Conservation (phyloP, 2,888 invertebrate species). For the Drosophila parthenogenetica region DNA sequence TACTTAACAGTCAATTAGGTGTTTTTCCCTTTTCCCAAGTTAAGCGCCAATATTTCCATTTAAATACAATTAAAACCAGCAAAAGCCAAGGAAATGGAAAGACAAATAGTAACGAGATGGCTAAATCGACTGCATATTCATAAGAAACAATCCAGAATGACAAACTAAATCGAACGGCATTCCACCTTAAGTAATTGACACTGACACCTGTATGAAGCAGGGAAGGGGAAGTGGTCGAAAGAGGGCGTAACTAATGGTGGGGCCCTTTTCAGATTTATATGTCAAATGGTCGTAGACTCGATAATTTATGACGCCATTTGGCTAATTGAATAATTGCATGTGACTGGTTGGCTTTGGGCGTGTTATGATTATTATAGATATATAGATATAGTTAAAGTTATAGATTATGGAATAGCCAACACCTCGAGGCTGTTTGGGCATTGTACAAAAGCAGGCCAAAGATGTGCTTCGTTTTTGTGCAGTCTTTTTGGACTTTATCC, state of each 20-base stretch:
- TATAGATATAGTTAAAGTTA: constrained; percentile 29
- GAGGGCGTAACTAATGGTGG: constrained; percentile 29
- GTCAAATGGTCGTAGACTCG: constrained; percentile 55
- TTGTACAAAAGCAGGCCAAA: constrained; percentile 55
- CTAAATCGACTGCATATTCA: constrained; percentile 59
- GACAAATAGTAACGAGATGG: constrained; percentile 6
- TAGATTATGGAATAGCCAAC: constrained; percentile 47
- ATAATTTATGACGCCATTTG: constrained; percentile 80
- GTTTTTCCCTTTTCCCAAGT: constrained; percentile 15
- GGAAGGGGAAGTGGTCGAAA: neutral
- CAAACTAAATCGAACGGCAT: constrained; percentile 62
- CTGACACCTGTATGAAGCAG: constrained; percentile 38
- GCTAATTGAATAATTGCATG: constrained; percentile 81
- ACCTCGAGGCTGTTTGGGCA: constrained; percentile 28
- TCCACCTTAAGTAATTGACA: constrained; percentile 63
- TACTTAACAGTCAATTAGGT: neutral
- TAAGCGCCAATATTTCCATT: neutral
- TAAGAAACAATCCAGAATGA: constrained; percentile 36
- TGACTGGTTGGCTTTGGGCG: constrained; percentile 66
- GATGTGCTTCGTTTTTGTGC: constrained; percentile 46
- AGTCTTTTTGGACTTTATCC: constrained; percentile 13
- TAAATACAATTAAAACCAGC: neutral
- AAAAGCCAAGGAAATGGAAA: neutral
- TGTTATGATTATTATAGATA: constrained; percentile 35
- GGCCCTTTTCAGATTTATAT: constrained; percentile 33